Conservation (phyloP, 2,888 invertebrate genomes). For the Scaptodrosophila latifasciaeformis region DNA sequence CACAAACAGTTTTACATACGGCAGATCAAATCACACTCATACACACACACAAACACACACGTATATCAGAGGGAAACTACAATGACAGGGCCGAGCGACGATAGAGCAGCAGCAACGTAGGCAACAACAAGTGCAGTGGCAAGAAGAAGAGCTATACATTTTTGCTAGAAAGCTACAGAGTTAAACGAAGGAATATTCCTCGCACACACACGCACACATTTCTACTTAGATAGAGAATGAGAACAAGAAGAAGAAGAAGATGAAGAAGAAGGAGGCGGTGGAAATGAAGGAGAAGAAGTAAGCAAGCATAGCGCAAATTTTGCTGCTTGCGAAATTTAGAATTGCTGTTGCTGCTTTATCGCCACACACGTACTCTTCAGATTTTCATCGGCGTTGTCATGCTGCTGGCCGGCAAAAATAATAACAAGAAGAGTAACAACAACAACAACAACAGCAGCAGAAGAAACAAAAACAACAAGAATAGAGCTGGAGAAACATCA, state of each 20-base stretch:
- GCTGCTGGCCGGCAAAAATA: constrained; percentile 15
- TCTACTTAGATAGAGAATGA: too few relatives aligned
- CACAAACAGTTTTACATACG: too few relatives aligned
- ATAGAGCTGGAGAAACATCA: too few relatives aligned
- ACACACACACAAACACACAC: constrained; percentile 26
- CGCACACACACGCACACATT: constrained; percentile 18
- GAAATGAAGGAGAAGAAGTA: too few relatives aligned
- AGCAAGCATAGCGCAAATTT: constrained; percentile 66
- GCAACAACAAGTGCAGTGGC: constrained; percentile 23
- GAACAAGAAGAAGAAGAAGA: too few relatives aligned
- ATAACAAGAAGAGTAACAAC: not conserved
- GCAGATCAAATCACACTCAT: too few relatives aligned
- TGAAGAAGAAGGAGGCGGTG: too few relatives aligned
- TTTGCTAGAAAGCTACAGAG: not conserved
- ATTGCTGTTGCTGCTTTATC: constrained; percentile 57
- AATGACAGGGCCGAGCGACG: too few relatives aligned
- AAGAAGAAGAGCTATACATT: constrained; percentile 30
- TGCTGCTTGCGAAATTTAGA: constrained; percentile 60
- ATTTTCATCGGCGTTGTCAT: constrained; percentile 49
- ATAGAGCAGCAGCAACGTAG: constrained; percentile 12
- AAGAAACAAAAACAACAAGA: too few relatives aligned
- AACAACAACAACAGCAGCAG: not conserved
- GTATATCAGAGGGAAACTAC: too few relatives aligned
- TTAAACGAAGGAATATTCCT: constrained; percentile 7
- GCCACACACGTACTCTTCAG: constrained; percentile 51